Evolutionary conservation across 2,888 invertebrate genomes (phyloP).

Genomic region (Dicranocentrus wangi): DNA sequence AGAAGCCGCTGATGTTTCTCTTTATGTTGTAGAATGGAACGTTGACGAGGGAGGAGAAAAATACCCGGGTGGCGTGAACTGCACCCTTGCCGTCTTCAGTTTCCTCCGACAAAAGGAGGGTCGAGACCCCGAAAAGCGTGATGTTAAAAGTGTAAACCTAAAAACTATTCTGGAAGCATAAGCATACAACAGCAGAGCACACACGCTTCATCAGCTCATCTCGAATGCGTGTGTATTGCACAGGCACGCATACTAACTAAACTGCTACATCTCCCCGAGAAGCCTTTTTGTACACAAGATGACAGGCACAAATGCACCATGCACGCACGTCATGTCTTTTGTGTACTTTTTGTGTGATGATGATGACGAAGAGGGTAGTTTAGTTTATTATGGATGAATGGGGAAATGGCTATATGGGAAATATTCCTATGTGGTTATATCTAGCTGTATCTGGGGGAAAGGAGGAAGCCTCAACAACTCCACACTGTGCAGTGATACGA

Average conservation of each 20-base stretch:
- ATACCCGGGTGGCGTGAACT: background rate
- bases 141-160: conserved; percentile 5
- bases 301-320: conserved; percentile 24
- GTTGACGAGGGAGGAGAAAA: too few species aligned
- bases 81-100: background rate
- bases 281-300: conserved; percentile 57
- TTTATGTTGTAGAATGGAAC: too few species aligned
- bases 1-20: too few species aligned
- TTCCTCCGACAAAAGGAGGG: background rate
- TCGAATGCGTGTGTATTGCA: conserved; percentile 15
- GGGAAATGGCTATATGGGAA: conserved; percentile 34
- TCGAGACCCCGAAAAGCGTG: conserved; percentile 2
- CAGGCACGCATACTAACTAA: conserved; percentile 15
- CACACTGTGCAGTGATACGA: conserved; percentile 22
- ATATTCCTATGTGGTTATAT: conserved; percentile 43
- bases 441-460: conserved; percentile 39
- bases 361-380: conserved; percentile 53
- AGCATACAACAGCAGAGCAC: too few species aligned
- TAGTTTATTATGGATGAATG: conserved; percentile 28
- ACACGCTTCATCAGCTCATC: conserved; percentile 60
- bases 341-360: conserved; percentile 25
- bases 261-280: conserved; percentile 10
- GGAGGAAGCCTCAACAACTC: conserved; percentile 65
- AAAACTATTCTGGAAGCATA: background rate
- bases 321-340: conserved; percentile 15